Evolutionary conservation across 2,888 invertebrate genomes (phyloP), one percentile per base, ranked within the genome.

Genomic region (Diploptera punctata): DNA sequence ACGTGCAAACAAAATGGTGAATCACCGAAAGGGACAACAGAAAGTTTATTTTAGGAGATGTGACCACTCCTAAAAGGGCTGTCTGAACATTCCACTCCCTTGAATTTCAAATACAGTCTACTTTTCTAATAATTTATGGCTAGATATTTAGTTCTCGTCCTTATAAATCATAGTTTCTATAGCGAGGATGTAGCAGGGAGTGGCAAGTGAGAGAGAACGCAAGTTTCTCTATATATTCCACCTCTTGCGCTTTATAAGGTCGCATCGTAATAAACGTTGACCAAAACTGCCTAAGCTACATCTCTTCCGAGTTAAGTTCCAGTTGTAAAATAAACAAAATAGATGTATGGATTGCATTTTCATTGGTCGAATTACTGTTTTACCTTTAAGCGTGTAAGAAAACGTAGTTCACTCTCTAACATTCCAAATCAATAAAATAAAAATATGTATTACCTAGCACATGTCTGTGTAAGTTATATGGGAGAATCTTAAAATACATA

Each of bases 81-180:
- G 57, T 9, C 13, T 52, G 5, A 18, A 13, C 24, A 52, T 52
- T 52, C 52, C 52, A 21, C 52, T 21, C 57, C 57, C 57, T 29
- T 29, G 57, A 57, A 57, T 57, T 29, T 29, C n/a, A 57, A 29
- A 29, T 21, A 29, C 2, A 57, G 4, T 26, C 57, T 57, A 29
- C n/a, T 57, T 57, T 57, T 29, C 57, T 29, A 29, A 57, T 29
- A 57, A 57, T 57, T 57, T 57, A 57, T 57, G 57, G 29, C 57
- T 57, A 57, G 57, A 57, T 57, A 29, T 57, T 57, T 29, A 29
- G 31, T 57, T 57, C 57, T 16, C 26, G 57, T 16, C 29, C 24
- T 9, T 29, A 57, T 57, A 57, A 57, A 57, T 57, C 57, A 57
- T 57, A 29, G 57, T 29, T 29, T 57, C 57, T 57, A 57, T 29